Evolutionary conservation across 2,888 invertebrate genomes (phyloP).

Genomic region (Drosophila sordidapex): DNA sequence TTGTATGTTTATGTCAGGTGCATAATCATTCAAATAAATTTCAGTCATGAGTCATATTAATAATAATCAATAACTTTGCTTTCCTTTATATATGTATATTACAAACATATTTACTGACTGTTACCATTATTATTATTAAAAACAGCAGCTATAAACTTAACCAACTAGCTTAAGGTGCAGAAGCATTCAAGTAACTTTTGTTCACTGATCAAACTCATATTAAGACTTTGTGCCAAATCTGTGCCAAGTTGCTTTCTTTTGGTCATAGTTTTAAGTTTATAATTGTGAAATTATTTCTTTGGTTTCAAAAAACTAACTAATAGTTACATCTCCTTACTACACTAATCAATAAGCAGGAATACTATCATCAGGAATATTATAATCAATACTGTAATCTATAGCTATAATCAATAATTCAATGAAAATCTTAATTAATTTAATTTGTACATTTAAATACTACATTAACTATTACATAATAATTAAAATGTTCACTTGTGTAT

Average conservation of each 20-base stretch:
- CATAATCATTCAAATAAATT: conserved; percentile 23
- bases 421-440: neutral
- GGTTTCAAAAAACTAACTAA: too few relatives aligned
- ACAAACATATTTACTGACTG: neutral
- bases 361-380: neutral
- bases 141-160: neutral
- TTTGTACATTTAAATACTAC: neutral
- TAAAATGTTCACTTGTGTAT: neutral
- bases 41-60: neutral
- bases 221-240: neutral
- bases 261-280: neutral
- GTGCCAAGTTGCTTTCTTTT: neutral
- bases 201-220: neutral
- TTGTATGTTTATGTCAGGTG: conserved; percentile 21
- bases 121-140: neutral
- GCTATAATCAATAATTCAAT: neutral
- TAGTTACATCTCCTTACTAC: neutral
- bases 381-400: neutral
- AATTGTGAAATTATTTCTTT: too few relatives aligned
- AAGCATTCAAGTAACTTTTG: neutral
- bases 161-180: neutral
- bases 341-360: neutral
- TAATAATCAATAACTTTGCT: neutral
- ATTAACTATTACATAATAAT: neutral
- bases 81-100: neutral